A percentile compares a stretch with the other conserved stretches of the same genome.
Evolutionary conservation across 2,888 invertebrate genomes (phyloP).

Genomic region (Deilephila porcellus): DNA sequence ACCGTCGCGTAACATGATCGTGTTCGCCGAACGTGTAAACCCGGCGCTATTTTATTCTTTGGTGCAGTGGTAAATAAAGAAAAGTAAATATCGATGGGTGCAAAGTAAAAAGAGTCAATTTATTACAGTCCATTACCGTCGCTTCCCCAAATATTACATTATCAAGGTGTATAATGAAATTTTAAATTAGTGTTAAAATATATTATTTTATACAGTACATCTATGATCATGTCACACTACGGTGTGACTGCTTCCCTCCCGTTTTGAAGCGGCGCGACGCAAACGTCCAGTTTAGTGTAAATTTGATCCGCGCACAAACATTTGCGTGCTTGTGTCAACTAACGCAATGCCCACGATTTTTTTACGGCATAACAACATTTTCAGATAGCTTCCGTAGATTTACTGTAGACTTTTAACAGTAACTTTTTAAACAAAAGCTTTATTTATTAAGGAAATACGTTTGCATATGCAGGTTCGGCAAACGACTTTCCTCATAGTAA

Average conservation of each 20-base stretch:
- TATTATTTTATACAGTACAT: too few species aligned
- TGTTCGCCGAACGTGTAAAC: too few species aligned
- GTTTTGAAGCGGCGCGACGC: not conserved
- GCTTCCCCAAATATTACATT: too few species aligned
- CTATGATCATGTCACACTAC: not conserved
- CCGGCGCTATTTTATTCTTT: too few species aligned
- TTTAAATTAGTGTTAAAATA: too few species aligned
- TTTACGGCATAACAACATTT: not conserved
- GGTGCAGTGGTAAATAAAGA: too few species aligned
- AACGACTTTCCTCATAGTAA: too few species aligned
- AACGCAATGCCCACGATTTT: constrained; percentile 14
- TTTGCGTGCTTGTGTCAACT: constrained; percentile 24
- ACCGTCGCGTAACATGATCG: constrained; percentile 30
- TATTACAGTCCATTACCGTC: not conserved
- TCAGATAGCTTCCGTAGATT: not conserved
- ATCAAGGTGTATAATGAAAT: too few species aligned
- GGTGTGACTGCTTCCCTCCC: constrained; percentile 22
- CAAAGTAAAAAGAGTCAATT: not conserved
- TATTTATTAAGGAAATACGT: too few species aligned
- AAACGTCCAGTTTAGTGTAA: constrained; percentile 29
- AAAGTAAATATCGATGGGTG: too few species aligned
- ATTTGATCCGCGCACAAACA: constrained; percentile 26
- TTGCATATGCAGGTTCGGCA: too few species aligned
- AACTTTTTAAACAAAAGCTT: too few species aligned
- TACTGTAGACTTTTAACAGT: not conserved